These are phyloP conservation scores for Bombus picipes DNA, from an alignment of 1,140 invertebrate species.

Conservation along the genomic window DNA sequence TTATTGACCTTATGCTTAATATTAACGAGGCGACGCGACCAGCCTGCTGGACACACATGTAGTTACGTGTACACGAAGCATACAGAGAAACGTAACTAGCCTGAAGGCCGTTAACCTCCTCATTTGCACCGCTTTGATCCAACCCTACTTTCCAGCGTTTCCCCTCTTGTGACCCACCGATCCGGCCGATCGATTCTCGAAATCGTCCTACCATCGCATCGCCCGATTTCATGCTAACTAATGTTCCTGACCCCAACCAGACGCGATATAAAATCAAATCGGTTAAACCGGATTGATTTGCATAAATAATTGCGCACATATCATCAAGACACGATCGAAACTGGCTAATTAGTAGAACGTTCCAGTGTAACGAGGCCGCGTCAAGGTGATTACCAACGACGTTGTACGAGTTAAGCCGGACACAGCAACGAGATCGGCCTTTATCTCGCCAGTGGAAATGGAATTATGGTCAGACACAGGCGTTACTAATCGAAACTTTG, in stretches of 20 bases:
- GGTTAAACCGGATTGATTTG: slow-evolving; percentile 56
- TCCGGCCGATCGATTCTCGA: slow-evolving; percentile 54
- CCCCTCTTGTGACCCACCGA: slow-evolving; percentile 19
- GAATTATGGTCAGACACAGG: not conserved
- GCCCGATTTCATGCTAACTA: slow-evolving; percentile 58
- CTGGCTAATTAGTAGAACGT: slow-evolving; percentile 56
- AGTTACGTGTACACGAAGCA: slow-evolving; percentile 17
- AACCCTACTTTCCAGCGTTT: slow-evolving; percentile 62
- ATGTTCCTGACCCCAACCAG: slow-evolving; percentile 37
- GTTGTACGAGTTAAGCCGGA: not conserved
- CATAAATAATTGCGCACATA: slow-evolving; percentile 66
- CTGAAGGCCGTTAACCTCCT: slow-evolving; percentile 65
- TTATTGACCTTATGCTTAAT: slow-evolving; percentile 51
- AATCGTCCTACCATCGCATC: slow-evolving; percentile 43
- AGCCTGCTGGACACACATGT: not conserved
- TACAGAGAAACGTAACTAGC: slow-evolving; percentile 61
- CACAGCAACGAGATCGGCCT: not conserved
- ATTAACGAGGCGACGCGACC: slow-evolving; percentile 36
- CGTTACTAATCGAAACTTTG: not conserved
- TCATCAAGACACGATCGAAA: slow-evolving; percentile 53
- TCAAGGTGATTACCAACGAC: slow-evolving; percentile 42
- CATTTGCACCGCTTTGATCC: slow-evolving; percentile 71
- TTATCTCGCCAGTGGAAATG: not conserved
- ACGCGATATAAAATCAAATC: slow-evolving; percentile 61
- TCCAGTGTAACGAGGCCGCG: not conserved